A percentile compares a stretch with the other conserved stretches of the same genome.
Evolutionary conservation across 2,113 vertebrate species (phyloP).

Genomic region (Puffinus mauretanicus): DNA sequence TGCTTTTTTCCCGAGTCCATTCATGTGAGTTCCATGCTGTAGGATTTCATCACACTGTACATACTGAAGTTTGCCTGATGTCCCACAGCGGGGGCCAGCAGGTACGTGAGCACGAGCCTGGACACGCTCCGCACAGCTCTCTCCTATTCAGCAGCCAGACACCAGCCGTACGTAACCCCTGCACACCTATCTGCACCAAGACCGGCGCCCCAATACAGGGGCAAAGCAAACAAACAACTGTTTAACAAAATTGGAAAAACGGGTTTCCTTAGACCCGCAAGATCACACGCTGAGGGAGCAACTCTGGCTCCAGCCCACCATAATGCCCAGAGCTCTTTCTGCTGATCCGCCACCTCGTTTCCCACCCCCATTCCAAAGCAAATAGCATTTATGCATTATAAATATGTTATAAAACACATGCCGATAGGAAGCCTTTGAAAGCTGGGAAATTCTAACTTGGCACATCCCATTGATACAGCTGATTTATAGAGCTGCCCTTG

Average conservation of each 20-base stretch:
- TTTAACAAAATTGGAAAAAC: fast-evolving
- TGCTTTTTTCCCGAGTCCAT: not conserved
- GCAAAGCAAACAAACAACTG: too few species aligned
- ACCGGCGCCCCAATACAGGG: not conserved
- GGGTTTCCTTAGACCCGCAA: not conserved
- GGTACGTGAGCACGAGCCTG: not conserved
- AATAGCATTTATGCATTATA: not conserved
- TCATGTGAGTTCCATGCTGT: fast-evolving
- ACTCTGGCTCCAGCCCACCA: not conserved
- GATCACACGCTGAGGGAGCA: not conserved
- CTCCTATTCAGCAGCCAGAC: not conserved
- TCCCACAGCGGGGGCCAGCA: fast-evolving
- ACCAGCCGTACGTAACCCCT: fast-evolving
- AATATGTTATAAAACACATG: not conserved
- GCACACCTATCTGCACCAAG: not conserved
- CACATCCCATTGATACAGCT: not conserved
- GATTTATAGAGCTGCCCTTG: not conserved
- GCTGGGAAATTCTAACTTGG: not conserved
- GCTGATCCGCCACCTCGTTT: not conserved
- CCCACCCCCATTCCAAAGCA: not conserved
- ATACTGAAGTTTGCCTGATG: not conserved
- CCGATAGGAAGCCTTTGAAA: not conserved
- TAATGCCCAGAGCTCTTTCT: not conserved
- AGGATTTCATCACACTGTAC: not conserved
- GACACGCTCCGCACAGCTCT: not conserved